phyloP scores from a whole-genome alignment of 2,113 vertebrate species.

The Coptodon rendalli region DNA sequence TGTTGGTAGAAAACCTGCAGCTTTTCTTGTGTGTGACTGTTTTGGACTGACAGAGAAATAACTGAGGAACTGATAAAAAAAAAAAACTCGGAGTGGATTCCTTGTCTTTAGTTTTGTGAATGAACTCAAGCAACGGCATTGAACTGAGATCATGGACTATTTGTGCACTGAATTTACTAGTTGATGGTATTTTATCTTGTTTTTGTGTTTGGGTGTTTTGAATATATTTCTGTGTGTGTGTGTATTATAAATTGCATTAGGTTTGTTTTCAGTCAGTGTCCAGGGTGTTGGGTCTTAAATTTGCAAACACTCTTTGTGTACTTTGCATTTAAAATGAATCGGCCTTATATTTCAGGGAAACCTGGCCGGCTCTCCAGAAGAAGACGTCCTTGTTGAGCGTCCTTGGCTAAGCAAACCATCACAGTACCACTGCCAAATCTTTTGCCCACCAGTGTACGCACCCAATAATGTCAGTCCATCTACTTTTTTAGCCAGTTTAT shows the following conservation, averaged over 20 bases:
- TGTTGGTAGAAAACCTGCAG: fast-evolving
- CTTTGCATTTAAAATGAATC: background rate
- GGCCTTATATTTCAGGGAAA: background rate
- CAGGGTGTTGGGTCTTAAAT: background rate
- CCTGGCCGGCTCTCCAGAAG: background rate
- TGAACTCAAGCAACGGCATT: background rate
- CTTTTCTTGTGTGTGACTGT: background rate
- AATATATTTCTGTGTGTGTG: background rate
- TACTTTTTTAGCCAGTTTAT: background rate
- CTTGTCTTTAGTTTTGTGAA: background rate
- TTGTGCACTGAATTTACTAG: background rate
- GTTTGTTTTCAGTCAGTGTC: background rate
- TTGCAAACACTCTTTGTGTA: background rate
- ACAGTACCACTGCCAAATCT: background rate
- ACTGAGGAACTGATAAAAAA: background rate
- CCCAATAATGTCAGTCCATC: background rate
- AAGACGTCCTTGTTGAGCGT: background rate
- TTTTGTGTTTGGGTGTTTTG: background rate
- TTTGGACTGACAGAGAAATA: background rate
- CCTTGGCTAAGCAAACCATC: background rate
- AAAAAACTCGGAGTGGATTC: background rate
- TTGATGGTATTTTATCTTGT: background rate
- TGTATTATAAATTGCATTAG: background rate
- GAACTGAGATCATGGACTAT: background rate
- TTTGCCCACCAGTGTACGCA: background rate